Percentiles rank a stretch among this genome's conserved stretches.
Evolutionary conservation across 1,140 invertebrate species (phyloP).

Genomic region (Conopomorpha cramerella): DNA sequence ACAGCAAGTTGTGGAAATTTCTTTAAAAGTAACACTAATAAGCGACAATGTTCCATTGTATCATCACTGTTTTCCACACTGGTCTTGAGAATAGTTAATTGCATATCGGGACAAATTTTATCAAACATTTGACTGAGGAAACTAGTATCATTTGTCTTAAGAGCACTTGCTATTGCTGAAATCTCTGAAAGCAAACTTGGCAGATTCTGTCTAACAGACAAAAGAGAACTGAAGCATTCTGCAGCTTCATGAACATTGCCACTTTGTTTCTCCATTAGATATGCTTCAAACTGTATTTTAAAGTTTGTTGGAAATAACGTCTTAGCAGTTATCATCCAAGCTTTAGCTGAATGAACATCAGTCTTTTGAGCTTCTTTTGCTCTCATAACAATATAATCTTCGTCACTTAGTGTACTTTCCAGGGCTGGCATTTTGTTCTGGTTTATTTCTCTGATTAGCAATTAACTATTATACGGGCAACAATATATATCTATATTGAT

Average conservation of each 20-base stretch:
- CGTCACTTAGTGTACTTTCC: conserved; percentile 52
- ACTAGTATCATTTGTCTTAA: conserved; percentile 63
- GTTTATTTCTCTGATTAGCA: background rate
- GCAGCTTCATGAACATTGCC: conserved; percentile 81
- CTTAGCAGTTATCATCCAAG: conserved; percentile 90
- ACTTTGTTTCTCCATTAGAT: conserved; percentile 77
- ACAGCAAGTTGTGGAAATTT: conserved; percentile 85
- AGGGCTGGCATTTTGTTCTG: conserved; percentile 27
- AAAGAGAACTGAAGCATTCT: conserved; percentile 73
- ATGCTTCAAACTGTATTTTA: conserved; percentile 84
- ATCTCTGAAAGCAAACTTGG: conserved; percentile 79
- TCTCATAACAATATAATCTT: conserved; percentile 79
- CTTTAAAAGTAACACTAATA: conserved; percentile 76
- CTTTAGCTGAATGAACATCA: conserved; percentile 80
- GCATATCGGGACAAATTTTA: conserved; percentile 71
- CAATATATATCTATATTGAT: too few relatives aligned
- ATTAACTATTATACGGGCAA: too few relatives aligned
- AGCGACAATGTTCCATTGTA: conserved; percentile 83
- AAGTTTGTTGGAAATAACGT: conserved; percentile 85
- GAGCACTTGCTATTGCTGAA: conserved; percentile 74
- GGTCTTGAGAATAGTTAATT: conserved; percentile 75
- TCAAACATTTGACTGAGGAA: conserved; percentile 71
- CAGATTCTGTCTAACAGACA: conserved; percentile 49
- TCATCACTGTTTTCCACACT: conserved; percentile 86
- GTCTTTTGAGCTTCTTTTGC: conserved; percentile 72